These are phyloP conservation scores for Yasuhikotakia modesta DNA, from an alignment of 2,797 vertebrate genomes.

Conservation along the genomic window DNA sequence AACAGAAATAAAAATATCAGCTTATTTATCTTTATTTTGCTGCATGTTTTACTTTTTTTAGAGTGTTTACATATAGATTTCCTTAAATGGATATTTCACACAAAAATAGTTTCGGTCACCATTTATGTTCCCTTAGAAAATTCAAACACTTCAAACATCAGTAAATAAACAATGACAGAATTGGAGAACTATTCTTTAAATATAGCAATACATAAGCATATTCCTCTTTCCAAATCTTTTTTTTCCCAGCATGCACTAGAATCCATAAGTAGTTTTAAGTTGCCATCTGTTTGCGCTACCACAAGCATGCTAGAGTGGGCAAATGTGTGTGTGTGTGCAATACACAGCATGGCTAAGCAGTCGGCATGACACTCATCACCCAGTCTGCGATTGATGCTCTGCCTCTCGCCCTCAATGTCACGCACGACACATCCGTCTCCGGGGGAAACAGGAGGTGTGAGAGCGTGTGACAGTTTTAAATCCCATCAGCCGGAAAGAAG, in stretches of 20 bases:
- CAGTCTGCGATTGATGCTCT: conserved; percentile 57
- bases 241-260: conserved; percentile 2
- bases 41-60: background rate
- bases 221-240: conserved; percentile 8
- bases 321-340: conserved; percentile 18
- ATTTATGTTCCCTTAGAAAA: background rate
- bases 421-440: conserved; percentile 74
- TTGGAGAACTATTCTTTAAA: background rate
- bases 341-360: conserved; percentile 31
- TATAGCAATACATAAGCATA: background rate
- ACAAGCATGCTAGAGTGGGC: conserved; percentile 4
- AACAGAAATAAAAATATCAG: background rate
- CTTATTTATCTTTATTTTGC: background rate
- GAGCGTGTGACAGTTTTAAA: conserved; percentile 65
- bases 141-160: no score
- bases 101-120: background rate
- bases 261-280: conserved; percentile 10
- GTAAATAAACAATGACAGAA: no score
- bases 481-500: conserved; percentile 65
- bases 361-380: conserved; percentile 50
- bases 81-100: background rate
- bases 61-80: background rate
- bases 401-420: conserved; percentile 63
- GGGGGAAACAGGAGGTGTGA: conserved; percentile 67
- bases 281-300: conserved; percentile 34